These are phyloP conservation scores for Erythrolamprus reginae DNA, from an alignment of 2,113 vertebrate species.

Conservation along the genomic window DNA sequence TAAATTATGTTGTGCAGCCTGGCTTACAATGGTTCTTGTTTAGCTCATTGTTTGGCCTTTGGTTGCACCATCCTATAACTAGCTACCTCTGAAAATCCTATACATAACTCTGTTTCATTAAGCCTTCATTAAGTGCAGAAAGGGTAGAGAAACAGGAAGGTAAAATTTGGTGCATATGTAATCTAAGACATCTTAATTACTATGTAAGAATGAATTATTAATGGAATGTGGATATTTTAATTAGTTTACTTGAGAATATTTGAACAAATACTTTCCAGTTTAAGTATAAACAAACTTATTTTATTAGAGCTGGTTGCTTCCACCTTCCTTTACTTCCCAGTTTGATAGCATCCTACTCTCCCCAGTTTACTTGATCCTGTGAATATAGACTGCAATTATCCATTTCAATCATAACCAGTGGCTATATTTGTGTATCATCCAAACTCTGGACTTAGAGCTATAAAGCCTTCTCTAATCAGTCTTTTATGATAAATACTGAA, in stretches of 20 bases:
- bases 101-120: neutral
- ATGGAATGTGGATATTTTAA: neutral
- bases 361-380: constrained; percentile 37
- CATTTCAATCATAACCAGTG: constrained; percentile 35
- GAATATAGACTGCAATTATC: constrained; percentile 13
- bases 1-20: neutral
- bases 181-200: neutral
- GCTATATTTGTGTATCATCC: constrained; percentile 24
- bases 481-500: constrained; percentile 55
- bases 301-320: neutral
- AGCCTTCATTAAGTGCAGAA: neutral
- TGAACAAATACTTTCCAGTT: constrained; percentile 22
- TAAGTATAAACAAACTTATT: constrained; percentile 17
- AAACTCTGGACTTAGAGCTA: constrained; percentile 29
- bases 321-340: constrained; percentile 35
- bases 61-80: neutral
- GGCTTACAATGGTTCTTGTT: neutral
- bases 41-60: neutral
- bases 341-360: constrained; percentile 29
- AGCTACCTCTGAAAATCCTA: neutral
- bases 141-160: neutral
- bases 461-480: constrained; percentile 52
- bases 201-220: neutral
- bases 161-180: neutral
- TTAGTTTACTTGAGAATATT: constrained; percentile 35